Evolutionary conservation across 1,140 invertebrate genomes (phyloP), one percentile per base, ranked within the genome.

Genomic region (Berghia stephanieae): DNA sequence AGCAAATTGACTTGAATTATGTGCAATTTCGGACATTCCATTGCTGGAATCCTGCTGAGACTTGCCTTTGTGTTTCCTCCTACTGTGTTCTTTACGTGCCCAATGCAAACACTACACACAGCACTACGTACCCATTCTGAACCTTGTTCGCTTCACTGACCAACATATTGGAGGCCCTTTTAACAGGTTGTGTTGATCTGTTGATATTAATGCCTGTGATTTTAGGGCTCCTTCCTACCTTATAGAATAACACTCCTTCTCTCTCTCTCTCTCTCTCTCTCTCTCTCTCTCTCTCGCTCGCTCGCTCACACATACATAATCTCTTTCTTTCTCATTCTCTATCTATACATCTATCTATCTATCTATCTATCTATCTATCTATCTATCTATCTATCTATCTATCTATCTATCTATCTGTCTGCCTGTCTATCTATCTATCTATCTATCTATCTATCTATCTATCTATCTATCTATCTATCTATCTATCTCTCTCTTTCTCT

Each of bases 351-450:
- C 31, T 68, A 68, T 68, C 66, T 34, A 52, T 49, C 34, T 49
- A 24, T 34, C 49, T 75, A 24, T 43, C 36, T 49, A 44, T 67
- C 55, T 75, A 42, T 44, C 55, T 75, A 42, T 46, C 24, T 75
- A 43, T 31, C 34, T 46, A 43, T 67, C 21, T 67, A 43, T 67
- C 36, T 75, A 42, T 67, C 34, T 75, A 60, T 67, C 34, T 67
- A n/a, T 18, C 34, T 67, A 42, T 44, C 34, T 67, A 42, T 38
- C 36, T 66, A 38, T 43, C 21, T 42, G 27, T 75, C 27, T 75
- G 34, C 63, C n/a, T 75, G 73, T 75, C 27, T 75, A 18, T 75
- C 5, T 57, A 16, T 21, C 6, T 43, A 38, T 18, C 34, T 73
- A 44, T 52, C 2, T 49, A 13, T 52, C 43, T 34, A 2, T 73